Base-by-base conservation (phyloP, 2,113 vertebrate species). In the Cisticola juncidis region DNA sequence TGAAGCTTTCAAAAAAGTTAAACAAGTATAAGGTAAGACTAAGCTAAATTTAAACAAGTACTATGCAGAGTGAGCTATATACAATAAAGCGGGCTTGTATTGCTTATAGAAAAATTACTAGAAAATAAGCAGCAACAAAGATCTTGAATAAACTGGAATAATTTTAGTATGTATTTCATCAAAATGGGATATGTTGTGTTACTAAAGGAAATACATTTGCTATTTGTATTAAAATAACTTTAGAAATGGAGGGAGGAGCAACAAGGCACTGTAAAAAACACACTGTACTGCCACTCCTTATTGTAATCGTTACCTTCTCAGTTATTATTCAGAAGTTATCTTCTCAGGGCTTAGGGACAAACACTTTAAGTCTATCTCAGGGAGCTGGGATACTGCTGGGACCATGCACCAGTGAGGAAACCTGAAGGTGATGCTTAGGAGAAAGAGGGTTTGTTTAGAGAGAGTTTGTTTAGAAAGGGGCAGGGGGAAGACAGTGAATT, bases 1-100 rank as follows among this genome's bases (percentile, higher is more conserved):
- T 58, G 18, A 90, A 94, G 81, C 81, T 86, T 88, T 81, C 62
- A 51, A 40, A 35, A 54, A 83, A 95, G 38, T 70, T 70, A 83
- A 92, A 65, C 21, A 12, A 7, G 35, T 33, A 19, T 82, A 61
- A 86, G 40, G 23, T 42, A 54, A 62, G 45, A 54, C 33, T 44
- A 35, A 93, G 26, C 13, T 62, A 73, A 80, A 88, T 42, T 69
- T 70, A 72, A 92, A 80, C 24, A 73, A 51, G 28, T 40, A 44
- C 35, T 70, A 16, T 35, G n/a, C 14, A 74, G 45, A 77, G 13
- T 14, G 15, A 80, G 50, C 38, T 38, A 31, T 25, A 35, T 47
- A 45, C 11, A 60, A 28, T 38, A 79, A 29, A 76, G 20, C 6
- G 1, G 13, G 1, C 1, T 40, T 73, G 12, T 73, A 31, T 77